These are phyloP conservation scores for Auanema freiburgensis DNA, from an alignment of 2,888 invertebrate genomes.

Conservation along the genomic window DNA sequence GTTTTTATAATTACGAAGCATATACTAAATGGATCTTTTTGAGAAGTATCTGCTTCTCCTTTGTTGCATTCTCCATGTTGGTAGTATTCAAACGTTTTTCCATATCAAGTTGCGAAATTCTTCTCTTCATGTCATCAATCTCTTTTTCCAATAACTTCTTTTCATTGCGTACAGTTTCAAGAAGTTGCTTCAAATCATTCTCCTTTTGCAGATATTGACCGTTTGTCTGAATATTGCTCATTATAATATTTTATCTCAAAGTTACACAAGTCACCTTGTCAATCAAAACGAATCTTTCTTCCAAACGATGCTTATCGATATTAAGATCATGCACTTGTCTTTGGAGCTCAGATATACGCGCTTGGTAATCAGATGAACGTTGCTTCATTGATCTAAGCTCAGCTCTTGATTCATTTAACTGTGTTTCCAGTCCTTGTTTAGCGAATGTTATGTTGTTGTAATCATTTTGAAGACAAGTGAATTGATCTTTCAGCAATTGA, in stretches of 20 bases:
- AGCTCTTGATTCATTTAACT: constrained; percentile 51
- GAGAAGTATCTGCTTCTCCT: constrained; percentile 53
- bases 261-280: constrained; percentile 48
- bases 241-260: neutral
- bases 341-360: constrained; percentile 57
- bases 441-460: constrained; percentile 49
- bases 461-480: constrained; percentile 50
- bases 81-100: constrained; percentile 48
- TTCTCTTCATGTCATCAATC: constrained; percentile 54
- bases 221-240: constrained; percentile 38
- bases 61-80: constrained; percentile 58
- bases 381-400: constrained; percentile 62
- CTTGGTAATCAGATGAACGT: constrained; percentile 56
- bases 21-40: constrained; percentile 62
- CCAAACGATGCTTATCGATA: constrained; percentile 58
- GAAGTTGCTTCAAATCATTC: constrained; percentile 56
- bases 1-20: neutral
- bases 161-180: constrained; percentile 59
- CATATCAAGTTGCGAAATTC: constrained; percentile 50
- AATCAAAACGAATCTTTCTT: constrained; percentile 54
- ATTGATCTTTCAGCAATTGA: constrained; percentile 51
- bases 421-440: constrained; percentile 55
- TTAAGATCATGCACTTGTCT: constrained; percentile 60
- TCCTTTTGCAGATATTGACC: constrained; percentile 53
- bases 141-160: constrained; percentile 53